Conservation (phyloP, 2,888 invertebrate species). For the Microchrysa polita region DNA sequence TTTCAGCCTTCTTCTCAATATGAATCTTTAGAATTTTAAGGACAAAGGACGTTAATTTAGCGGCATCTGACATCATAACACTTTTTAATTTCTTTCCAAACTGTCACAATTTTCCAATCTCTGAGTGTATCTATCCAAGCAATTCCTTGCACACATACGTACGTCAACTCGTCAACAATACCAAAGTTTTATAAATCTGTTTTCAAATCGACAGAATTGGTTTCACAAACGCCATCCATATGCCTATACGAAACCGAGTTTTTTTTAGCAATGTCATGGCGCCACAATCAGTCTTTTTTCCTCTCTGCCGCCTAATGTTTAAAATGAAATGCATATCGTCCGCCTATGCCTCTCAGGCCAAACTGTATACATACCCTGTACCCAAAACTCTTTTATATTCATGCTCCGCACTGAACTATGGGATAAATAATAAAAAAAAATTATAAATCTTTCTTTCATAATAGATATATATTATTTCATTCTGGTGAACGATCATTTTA, state of each 20-base stretch:
- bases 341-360: slow-evolving; percentile 48
- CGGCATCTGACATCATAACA: too few relatives aligned
- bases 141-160: too few relatives aligned
- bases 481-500: slow-evolving; percentile 17
- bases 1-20: too few relatives aligned
- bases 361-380: slow-evolving; percentile 9
- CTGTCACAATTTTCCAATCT: too few relatives aligned
- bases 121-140: too few relatives aligned
- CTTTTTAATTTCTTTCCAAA: too few relatives aligned
- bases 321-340: slow-evolving; percentile 48
- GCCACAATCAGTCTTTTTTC: slow-evolving; percentile 50
- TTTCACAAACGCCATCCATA: slow-evolving; percentile 44
- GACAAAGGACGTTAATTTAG: too few relatives aligned
- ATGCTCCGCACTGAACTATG: neutral
- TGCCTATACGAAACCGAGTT: slow-evolving; percentile 28
- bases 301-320: slow-evolving; percentile 23
- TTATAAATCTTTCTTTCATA: neutral
- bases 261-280: slow-evolving; percentile 49
- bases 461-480: slow-evolving; percentile 28
- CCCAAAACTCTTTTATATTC: neutral
- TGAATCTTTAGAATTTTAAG: too few relatives aligned
- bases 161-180: slow-evolving; percentile 22
- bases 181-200: slow-evolving; percentile 42
- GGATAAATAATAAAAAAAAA: slow-evolving; percentile 27
- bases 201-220: slow-evolving; percentile 47